Evolutionary conservation across 2,888 invertebrate genomes (phyloP), one percentile per base, ranked within the genome.

Genomic region (Melanchra persicariae): DNA sequence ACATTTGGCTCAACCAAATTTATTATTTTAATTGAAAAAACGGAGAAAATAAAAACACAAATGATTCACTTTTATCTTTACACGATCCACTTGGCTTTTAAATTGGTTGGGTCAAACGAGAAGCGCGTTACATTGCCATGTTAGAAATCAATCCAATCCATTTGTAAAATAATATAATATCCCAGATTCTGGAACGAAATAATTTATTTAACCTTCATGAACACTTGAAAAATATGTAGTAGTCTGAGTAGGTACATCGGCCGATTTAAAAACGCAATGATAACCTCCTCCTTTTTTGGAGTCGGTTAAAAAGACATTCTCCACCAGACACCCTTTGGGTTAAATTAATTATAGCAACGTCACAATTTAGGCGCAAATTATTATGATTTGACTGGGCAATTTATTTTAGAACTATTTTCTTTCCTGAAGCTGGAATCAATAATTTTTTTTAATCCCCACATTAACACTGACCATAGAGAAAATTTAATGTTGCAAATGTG

Each of bases 61-160:
- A 34, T 9, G 10, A 8, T 24, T 60, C 24, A 15, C 60, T 72
- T 72, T 52, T 17, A 22, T 71, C 15, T 37, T 70, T 19, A 19
- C 60, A 12, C 43, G 43, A 43, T 45, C 15, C 43, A 45, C 60
- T 72, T 22, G 34, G 12, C 22, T 72, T 43, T 52, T 51, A 37
- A 59, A 24, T 49, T 43, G n/a, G 17, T 17, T 10, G n/a, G 26
- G 72, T 70, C 43, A 70, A 70, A 24, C 71, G 70, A 59, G 34
- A 43, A 51, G 12, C 43, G 34, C 19, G 37, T 34, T 34, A n/a
- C n/a, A 34, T 43, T 52, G 34, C 24, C 9, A 43, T 7, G 51
- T 43, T 34, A 34, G 30, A 40, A 49, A 45, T 51, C 0, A 10
- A 8, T 1, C 6, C 12, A 19, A 57, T 22, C 5, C 12, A n/a